Conservation (phyloP, 2,797 vertebrate genomes). For the Pseudochromis fuscus region DNA sequence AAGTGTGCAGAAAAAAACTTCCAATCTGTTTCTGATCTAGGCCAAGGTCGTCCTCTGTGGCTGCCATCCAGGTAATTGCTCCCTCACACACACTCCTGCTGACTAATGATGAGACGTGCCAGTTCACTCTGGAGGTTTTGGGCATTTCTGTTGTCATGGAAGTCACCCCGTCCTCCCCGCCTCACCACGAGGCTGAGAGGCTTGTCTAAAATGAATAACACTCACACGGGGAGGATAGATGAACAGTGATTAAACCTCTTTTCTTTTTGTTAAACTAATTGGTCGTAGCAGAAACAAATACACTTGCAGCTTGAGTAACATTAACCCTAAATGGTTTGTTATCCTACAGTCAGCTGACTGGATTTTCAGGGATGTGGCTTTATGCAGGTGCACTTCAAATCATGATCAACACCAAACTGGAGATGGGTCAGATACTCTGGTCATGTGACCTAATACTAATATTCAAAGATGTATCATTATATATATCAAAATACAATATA, state of each 20-base stretch:
- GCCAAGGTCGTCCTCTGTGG: conserved; percentile 69
- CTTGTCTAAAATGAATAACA: conserved; percentile 35
- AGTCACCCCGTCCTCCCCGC: conserved; percentile 37
- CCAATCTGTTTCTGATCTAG: conserved; percentile 31
- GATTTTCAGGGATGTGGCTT: too few species aligned
- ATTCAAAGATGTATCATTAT: too few species aligned
- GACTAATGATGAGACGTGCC: conserved; percentile 65
- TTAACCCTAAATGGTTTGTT: too few species aligned
- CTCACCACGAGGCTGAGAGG: conserved; percentile 27
- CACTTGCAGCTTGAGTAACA: neutral
- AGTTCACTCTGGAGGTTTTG: conserved; percentile 30
- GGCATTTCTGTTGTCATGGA: conserved; percentile 26
- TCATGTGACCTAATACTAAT: too few species aligned
- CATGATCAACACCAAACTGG: too few species aligned
- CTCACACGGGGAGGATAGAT: conserved; percentile 12
- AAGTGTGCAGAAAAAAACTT: conserved; percentile 25
- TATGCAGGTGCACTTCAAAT: too few species aligned
- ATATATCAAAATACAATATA: too few species aligned
- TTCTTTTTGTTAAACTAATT: conserved; percentile 20
- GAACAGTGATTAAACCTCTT: conserved; percentile 42
- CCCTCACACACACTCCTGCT: conserved; percentile 55
- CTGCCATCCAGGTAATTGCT: conserved; percentile 55
- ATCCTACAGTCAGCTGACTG: too few species aligned
- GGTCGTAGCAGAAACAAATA: conserved; percentile 1
- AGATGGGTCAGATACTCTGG: too few species aligned